These are phyloP conservation scores for Umimayanthus chanpuru DNA, from an alignment of 92 coral and sea anemone genomes.

Conservation along the genomic window DNA sequence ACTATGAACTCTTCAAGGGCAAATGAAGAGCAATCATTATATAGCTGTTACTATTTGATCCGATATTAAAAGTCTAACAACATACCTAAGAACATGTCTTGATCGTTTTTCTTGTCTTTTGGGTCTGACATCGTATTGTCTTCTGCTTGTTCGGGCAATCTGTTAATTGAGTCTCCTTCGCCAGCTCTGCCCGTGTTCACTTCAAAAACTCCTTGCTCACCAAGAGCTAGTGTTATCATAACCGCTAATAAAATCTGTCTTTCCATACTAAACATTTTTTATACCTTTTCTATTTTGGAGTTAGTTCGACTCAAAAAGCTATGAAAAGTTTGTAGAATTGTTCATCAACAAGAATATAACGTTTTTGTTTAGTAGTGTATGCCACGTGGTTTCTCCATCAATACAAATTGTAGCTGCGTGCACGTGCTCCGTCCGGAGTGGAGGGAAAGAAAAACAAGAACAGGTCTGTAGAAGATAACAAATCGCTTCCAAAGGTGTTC, in stretches of 20 bases:
- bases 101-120: conserved; percentile 7
- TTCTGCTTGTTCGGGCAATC: neutral
- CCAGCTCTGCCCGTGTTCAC: neutral
- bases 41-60: neutral
- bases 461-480: neutral
- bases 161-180: neutral
- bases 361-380: neutral
- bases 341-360: neutral
- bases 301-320: neutral
- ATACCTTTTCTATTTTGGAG: neutral
- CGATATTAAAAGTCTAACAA: neutral
- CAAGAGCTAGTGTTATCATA: neutral
- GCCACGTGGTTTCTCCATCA: conserved; percentile 30
- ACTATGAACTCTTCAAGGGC: neutral
- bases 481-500: neutral
- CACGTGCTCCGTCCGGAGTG: neutral
- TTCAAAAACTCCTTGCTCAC: neutral
- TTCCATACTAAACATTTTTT: neutral
- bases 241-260: neutral
- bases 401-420: neutral
- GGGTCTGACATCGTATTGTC: conserved; percentile 9
- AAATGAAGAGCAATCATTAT: neutral
- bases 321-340: neutral
- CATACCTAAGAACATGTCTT: conserved; percentile 37
- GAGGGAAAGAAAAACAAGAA: neutral